Conservation (phyloP, 2,113 vertebrate genomes). For the Lipotes vexillifer region DNA sequence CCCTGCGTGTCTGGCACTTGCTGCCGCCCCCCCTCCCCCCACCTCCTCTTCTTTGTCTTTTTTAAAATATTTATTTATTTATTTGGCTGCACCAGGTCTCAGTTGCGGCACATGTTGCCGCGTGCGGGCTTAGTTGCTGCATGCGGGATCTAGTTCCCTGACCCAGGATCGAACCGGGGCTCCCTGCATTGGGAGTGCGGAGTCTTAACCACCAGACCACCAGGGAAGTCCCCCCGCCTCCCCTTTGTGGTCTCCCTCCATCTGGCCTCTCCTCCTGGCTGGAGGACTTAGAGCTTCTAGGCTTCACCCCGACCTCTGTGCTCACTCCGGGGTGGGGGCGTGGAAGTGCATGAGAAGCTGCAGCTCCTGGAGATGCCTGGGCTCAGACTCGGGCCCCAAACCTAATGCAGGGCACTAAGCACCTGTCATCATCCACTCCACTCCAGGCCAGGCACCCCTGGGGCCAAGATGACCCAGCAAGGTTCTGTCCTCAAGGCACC, state of each 20-base stretch:
- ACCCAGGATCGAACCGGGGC: fast-evolving
- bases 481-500: neutral
- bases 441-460: fast-evolving
- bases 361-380: neutral
- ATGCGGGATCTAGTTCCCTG: no score
- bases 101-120: no score
- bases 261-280: neutral
- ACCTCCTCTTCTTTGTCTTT: neutral
- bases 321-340: neutral
- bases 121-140: no score
- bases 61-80: no score
- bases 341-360: neutral
- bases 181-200: fast-evolving
- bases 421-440: neutral
- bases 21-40: no score
- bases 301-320: fast-evolving
- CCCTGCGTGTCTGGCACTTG: neutral
- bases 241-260: neutral
- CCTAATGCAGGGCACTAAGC: neutral
- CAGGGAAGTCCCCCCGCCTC: no score
- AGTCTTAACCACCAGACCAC: no score
- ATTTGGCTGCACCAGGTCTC: no score
- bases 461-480: neutral
- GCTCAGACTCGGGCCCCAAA: neutral
- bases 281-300: neutral